These are phyloP conservation scores for Eublepharis macularius DNA, from an alignment of 2,113 vertebrate genomes.

Conservation along the genomic window DNA sequence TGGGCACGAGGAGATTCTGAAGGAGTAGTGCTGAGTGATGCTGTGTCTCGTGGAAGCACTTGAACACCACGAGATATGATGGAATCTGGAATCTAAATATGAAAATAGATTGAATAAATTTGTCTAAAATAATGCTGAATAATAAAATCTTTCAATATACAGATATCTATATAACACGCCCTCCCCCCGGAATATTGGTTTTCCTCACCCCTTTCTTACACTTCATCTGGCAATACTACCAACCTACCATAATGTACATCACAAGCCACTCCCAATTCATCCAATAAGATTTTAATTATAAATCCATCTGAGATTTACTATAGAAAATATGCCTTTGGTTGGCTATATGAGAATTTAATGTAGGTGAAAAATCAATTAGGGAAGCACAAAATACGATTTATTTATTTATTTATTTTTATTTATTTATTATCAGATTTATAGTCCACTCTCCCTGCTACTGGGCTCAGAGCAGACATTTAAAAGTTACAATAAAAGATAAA, in stretches of 20 bases:
- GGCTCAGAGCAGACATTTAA: too few species aligned
- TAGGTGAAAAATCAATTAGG: not conserved
- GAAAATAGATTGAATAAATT: constrained; percentile 39
- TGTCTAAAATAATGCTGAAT: constrained; percentile 12
- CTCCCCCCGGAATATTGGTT: not conserved
- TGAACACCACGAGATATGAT: constrained; percentile 99
- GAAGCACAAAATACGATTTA: not conserved
- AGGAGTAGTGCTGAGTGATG: constrained; percentile 97
- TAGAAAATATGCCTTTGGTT: not conserved
- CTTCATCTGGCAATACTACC: not conserved
- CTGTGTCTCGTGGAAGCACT: constrained; percentile 97
- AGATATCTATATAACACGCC: not conserved
- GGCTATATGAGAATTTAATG: not conserved
- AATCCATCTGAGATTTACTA: not conserved
- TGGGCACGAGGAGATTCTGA: constrained; percentile 98
- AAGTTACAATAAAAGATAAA: too few species aligned
- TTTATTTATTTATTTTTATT: too few species aligned
- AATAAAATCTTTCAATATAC: constrained; percentile 5
- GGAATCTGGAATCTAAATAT: constrained; percentile 94
- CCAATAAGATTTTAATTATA: not conserved
- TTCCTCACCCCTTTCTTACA: not conserved
- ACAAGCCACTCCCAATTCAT: constrained; percentile 11
- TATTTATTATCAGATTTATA: too few species aligned
- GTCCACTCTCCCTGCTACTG: too few species aligned
- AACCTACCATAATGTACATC: not conserved